Conservation (phyloP, 2,888 invertebrate species). For the Cryptus viduatorius region DNA sequence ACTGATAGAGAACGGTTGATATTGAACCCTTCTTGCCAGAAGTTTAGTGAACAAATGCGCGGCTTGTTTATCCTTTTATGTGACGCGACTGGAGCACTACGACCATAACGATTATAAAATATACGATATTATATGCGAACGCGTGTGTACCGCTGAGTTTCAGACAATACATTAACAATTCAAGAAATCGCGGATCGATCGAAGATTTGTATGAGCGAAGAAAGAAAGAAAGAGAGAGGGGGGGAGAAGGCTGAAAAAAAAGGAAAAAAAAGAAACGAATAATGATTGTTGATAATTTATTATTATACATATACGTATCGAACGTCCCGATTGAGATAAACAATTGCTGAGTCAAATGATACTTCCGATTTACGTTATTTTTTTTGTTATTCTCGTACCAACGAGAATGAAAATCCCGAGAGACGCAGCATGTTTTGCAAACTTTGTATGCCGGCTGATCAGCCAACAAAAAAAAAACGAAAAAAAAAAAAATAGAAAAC, state of each 20-base stretch:
- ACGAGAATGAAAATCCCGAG: conserved; percentile 23
- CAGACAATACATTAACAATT: conserved; percentile 62
- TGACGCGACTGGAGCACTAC: conserved; percentile 32
- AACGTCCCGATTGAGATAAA: conserved; percentile 51
- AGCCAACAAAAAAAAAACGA: conserved; percentile 41
- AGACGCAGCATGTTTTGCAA: conserved; percentile 35
- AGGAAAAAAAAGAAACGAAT: conserved; percentile 31
- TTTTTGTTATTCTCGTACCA: neutral
- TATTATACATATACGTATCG: conserved; percentile 57
- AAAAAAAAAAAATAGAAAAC: conserved; percentile 38
- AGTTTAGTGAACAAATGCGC: conserved; percentile 36
- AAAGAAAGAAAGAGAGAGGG: too few species aligned
- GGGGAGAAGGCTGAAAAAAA: neutral
- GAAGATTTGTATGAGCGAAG: neutral
- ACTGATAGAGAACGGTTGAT: conserved; percentile 44
- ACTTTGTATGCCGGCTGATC: conserved; percentile 57
- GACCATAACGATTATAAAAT: conserved; percentile 8
- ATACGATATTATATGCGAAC: conserved; percentile 27
- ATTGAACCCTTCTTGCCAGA: conserved; percentile 48
- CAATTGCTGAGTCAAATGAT: conserved; percentile 31
- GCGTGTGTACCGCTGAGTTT: conserved; percentile 48
- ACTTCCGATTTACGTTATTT: conserved; percentile 6
- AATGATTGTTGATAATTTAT: conserved; percentile 65
- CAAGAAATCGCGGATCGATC: conserved; percentile 10
- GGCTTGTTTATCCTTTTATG: conserved; percentile 38